phyloP scores from a whole-genome alignment of 2,888 invertebrate genomes.

The Didymodactylos carnosus region DNA sequence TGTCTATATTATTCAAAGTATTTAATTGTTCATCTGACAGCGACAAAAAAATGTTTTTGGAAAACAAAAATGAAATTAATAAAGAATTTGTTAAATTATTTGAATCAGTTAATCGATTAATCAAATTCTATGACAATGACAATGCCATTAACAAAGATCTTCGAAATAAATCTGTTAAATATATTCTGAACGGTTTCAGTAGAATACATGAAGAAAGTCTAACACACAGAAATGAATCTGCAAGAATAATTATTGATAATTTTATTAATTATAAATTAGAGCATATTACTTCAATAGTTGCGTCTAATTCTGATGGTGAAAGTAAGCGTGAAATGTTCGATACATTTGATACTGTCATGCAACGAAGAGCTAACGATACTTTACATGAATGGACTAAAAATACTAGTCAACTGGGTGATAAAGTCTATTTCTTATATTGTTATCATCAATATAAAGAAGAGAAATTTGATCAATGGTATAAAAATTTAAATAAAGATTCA shows the following conservation, averaged over 20 bases:
- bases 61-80: neutral
- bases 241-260: neutral
- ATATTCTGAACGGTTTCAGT: neutral
- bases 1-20: neutral
- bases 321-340: neutral
- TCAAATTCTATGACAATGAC: neutral
- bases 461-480: neutral
- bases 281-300: neutral
- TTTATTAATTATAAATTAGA: neutral
- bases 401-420: neutral
- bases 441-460: neutral
- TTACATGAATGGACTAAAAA: neutral
- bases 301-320: neutral
- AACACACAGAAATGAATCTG: neutral
- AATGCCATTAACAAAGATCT: neutral
- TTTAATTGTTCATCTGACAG: neutral
- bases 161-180: neutral
- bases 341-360: neutral
- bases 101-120: neutral
- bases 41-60: neutral
- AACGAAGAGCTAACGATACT: neutral
- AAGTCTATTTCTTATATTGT: neutral
- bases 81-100: neutral
- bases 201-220: neutral
- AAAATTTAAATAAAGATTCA: neutral